phyloP scores from a whole-genome alignment of 2,113 vertebrate species.

The Oreotrochilus melanogaster region DNA sequence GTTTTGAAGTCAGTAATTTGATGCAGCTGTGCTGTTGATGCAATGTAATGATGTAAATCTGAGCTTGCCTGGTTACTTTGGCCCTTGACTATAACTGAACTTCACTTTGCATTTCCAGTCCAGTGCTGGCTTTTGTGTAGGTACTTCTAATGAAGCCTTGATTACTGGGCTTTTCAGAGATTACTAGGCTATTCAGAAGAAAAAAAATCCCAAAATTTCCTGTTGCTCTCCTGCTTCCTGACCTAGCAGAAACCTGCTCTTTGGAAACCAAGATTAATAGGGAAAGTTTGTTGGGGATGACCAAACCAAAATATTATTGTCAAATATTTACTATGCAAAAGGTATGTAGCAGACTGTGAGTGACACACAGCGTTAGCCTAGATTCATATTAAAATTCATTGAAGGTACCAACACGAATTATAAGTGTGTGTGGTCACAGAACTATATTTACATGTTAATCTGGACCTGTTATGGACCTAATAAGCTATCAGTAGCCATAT shows the following conservation, averaged over 20 bases:
- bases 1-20: conserved; percentile 52
- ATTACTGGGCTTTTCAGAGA: neutral
- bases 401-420: neutral
- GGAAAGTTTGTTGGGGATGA: neutral
- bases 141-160: neutral
- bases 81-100: conserved; percentile 17
- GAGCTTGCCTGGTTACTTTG: conserved; percentile 16
- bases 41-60: neutral
- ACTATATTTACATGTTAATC: neutral
- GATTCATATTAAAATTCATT: neutral
- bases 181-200: neutral
- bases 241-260: neutral
- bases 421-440: neutral
- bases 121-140: neutral
- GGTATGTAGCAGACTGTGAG: neutral
- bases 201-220: neutral
- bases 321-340: neutral
- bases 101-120: neutral
- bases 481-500: neutral
- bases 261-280: neutral
- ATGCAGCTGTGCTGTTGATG: conserved; percentile 48
- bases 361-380: neutral
- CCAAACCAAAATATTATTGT: neutral
- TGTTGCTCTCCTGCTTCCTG: neutral
- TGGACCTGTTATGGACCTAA: neutral